Base-by-base conservation (phyloP, 2,888 invertebrate genomes). In the Tenthredo livida region DNA sequence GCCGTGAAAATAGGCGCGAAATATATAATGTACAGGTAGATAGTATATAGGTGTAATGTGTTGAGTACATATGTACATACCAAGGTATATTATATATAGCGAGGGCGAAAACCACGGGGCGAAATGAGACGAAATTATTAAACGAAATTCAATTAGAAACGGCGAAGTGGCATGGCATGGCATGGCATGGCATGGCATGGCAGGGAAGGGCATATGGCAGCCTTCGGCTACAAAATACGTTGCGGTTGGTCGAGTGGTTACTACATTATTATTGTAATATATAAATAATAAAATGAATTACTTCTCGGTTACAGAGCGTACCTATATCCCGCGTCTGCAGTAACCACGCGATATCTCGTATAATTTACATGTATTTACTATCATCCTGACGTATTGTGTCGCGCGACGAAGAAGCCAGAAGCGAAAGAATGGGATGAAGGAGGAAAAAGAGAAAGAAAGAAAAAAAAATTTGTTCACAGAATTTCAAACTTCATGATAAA, bases 81-180 rank as follows among this genome's bases (percentile, higher is more conserved):
- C 15, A 12, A 7, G 21, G 61, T 21, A 25, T 21, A 2, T 21
- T 33, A 65, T 12, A 5, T 33, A 29, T 15, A 29, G 29, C 67
- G 4, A 5, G 67, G 17, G 77, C 15, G 2, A 50, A 77, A 54
- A 54, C 29, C 50, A 54, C 77, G 47, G 12, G n/a, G n/a, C 7
- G 50, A 77, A 54, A 50, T 77, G 47, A 29, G 50, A 33, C 29
- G 77, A 77, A 75, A 50, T 75, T 50, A 75, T 15, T 75, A 75
- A 47, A 75, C 50, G 29, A 75, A 77, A 77, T 77, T 77, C 77
- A 77, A 77, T 77, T 54, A 77, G 33, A n/a, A 25, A 50, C 50
- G 9, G 72, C n/a, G 72, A 12, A 37, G 72, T 40, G 40, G 37
- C 10, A 25, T 72, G 17, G 65, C 67, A 25, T 29, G 12, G 65